phyloP scores from a whole-genome alignment of 2,888 invertebrate genomes.

The Trissoscelio sp. region DNA sequence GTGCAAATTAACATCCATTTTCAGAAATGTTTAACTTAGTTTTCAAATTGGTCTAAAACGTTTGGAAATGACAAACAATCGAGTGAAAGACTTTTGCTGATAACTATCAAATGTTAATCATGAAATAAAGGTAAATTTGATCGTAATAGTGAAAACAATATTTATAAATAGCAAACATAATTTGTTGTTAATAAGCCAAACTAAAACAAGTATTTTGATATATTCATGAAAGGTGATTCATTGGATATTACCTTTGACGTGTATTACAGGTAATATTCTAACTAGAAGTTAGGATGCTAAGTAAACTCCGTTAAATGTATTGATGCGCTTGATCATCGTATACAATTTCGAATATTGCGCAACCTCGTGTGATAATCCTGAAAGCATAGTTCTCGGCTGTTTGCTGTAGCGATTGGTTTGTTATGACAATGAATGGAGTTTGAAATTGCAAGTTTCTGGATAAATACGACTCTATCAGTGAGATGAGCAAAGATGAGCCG shows the following conservation, averaged over 20 bases:
- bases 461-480: constrained; percentile 47
- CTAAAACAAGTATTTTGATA: not conserved
- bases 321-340: constrained; percentile 44
- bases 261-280: not conserved
- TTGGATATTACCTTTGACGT: not conserved
- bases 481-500: constrained; percentile 46
- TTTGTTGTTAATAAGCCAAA: too few species aligned
- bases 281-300: constrained; percentile 22
- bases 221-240: not conserved
- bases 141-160: too few species aligned
- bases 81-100: too few species aligned
- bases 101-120: too few species aligned
- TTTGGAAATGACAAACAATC: too few species aligned
- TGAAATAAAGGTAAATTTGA: too few species aligned
- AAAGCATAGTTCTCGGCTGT: constrained; percentile 52
- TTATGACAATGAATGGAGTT: constrained; percentile 63
- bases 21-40: not conserved
- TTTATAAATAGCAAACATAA: not conserved
- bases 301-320: constrained; percentile 38
- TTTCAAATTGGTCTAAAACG: too few species aligned
- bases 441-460: constrained; percentile 53
- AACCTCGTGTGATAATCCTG: constrained; percentile 49
- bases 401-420: constrained; percentile 58
- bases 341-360: constrained; percentile 48
- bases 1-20: not conserved